phyloP scores from a whole-genome alignment of 1,140 invertebrate species.

The Pseudomyrmex dendroicus region DNA sequence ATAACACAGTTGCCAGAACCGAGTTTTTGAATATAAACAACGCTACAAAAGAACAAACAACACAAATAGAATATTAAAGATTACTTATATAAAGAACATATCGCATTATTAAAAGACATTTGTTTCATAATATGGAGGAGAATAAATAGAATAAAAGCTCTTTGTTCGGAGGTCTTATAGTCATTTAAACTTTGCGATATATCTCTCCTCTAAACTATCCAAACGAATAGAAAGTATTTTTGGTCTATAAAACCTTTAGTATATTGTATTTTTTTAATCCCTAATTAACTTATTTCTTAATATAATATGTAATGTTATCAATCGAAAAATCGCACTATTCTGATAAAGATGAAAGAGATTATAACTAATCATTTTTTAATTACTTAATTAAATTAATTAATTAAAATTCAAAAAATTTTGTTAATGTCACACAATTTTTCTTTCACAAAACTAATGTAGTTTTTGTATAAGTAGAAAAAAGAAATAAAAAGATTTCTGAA shows the following conservation, averaged over 20 bases:
- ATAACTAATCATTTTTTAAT: background rate
- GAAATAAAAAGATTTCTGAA: background rate
- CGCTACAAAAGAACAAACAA: constrained; percentile 35
- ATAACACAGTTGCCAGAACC: constrained; percentile 13
- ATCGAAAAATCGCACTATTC: constrained; percentile 39
- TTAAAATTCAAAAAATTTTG: background rate
- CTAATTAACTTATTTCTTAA: constrained; percentile 56
- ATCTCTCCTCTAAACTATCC: constrained; percentile 37
- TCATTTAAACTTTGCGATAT: constrained; percentile 13
- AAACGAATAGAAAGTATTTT: constrained; percentile 36
- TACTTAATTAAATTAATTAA: background rate
- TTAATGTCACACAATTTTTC: constrained; percentile 1
- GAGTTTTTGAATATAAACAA: constrained; percentile 32
- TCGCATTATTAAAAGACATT: constrained; percentile 27
- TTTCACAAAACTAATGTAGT: background rate
- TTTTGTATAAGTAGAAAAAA: background rate
- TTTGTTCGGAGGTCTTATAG: constrained; percentile 37
- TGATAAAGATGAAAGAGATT: background rate
- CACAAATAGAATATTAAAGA: constrained; percentile 21
- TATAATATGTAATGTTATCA: constrained; percentile 34
- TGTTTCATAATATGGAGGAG: constrained; percentile 33
- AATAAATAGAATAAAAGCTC: constrained; percentile 55
- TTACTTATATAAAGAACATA: constrained; percentile 33
- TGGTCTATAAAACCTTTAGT: constrained; percentile 50
- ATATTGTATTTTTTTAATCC: background rate